A percentile compares a stretch with the other conserved stretches of the same genome.
These are phyloP conservation scores for Hipposideros armiger DNA, from an alignment of 2,113 vertebrate genomes.

Conservation along the genomic window DNA sequence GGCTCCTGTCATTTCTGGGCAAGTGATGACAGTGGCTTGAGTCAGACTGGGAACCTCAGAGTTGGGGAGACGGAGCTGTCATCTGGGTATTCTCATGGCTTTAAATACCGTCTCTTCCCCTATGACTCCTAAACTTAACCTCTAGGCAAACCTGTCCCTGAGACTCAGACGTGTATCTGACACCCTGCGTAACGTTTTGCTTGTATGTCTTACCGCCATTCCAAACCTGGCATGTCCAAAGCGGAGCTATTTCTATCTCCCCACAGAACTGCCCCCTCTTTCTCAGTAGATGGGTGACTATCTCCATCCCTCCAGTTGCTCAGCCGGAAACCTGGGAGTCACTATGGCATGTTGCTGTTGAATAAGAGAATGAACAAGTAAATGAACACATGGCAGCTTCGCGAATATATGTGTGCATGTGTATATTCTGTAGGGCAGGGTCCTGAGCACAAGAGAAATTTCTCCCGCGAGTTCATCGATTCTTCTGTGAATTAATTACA, in stretches of 20 bases:
- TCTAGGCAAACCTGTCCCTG: neutral
- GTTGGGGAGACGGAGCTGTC: fast-evolving
- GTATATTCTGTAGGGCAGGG: fast-evolving
- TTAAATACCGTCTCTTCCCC: neutral
- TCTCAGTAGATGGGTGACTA: fast-evolving
- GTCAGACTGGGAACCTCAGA: neutral
- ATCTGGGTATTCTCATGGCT: neutral
- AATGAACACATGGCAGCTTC: neutral
- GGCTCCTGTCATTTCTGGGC: neutral
- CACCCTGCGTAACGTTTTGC: neutral
- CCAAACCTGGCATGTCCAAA: neutral
- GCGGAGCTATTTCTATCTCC: fast-evolving
- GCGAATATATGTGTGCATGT: fast-evolving
- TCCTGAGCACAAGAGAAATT: neutral
- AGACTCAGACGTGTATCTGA: no score
- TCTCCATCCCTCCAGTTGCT: neutral
- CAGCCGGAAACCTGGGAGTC: neutral
- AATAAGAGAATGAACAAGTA: no score
- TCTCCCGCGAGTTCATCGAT: neutral
- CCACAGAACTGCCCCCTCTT: neutral
- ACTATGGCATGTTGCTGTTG: neutral
- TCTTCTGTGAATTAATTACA: neutral
- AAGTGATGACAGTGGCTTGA: neutral
- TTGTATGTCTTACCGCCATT: fast-evolving
- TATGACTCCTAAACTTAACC: neutral